Conservation (phyloP, 2,797 vertebrate species). For the Gallinago nigripennis region DNA sequence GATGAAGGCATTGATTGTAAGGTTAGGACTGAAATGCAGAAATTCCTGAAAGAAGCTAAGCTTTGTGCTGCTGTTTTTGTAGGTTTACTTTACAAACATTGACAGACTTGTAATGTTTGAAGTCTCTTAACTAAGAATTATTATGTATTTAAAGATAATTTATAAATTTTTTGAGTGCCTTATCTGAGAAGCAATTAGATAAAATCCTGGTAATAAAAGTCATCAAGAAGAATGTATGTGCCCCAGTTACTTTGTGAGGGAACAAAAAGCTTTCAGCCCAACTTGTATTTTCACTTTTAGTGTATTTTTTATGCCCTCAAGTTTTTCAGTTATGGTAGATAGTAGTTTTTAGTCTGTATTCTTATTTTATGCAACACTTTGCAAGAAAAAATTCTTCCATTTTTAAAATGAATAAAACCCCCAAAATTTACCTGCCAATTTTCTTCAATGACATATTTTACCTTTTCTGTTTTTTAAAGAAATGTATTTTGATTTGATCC, state of each 20-base stretch:
- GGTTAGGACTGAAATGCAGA: neutral
- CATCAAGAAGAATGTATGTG: neutral
- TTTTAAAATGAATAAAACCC: neutral
- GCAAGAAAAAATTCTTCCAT: neutral
- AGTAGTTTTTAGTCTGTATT: neutral
- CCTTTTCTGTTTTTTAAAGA: neutral
- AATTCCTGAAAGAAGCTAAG: neutral
- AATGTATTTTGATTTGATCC: neutral
- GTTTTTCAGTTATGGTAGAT: neutral
- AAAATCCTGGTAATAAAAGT: neutral
- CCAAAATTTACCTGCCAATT: accelerated
- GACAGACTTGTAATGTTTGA: neutral
- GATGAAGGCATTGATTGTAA: neutral
- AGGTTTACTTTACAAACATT: neutral
- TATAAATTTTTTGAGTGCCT: neutral
- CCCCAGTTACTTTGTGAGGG: neutral
- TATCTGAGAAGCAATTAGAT: neutral
- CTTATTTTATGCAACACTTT: neutral
- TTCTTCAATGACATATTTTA: neutral
- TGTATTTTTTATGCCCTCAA: neutral
- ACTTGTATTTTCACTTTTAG: neutral
- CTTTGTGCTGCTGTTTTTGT: neutral
- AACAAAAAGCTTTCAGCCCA: neutral
- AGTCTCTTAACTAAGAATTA: neutral
- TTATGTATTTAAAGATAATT: neutral